These are phyloP conservation scores for Lagopus leucura DNA, from an alignment of 2,113 vertebrate genomes.

Conservation along the genomic window DNA sequence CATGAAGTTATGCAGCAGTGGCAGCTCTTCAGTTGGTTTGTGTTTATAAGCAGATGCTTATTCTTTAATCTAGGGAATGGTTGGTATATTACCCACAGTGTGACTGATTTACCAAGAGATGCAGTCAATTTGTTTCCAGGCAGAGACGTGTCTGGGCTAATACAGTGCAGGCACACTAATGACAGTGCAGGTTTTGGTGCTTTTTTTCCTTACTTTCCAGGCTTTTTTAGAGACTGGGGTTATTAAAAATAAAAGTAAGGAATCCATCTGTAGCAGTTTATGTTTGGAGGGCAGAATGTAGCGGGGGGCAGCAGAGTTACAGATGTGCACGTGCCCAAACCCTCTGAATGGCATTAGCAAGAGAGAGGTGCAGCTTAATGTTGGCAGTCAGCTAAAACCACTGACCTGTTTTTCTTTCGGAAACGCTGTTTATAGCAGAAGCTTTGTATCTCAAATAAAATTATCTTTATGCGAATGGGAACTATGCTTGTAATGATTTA, in stretches of 20 bases:
- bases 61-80: background rate
- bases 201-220: background rate
- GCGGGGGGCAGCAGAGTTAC: background rate
- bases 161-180: background rate
- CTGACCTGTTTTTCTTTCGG: background rate
- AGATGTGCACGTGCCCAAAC: background rate
- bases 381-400: background rate
- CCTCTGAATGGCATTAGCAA: background rate
- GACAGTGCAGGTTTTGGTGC: background rate
- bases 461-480: constrained; percentile 32
- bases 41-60: constrained; percentile 44
- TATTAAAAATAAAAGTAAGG: background rate
- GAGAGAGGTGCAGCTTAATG: background rate
- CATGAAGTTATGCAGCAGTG: background rate
- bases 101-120: constrained; percentile 44
- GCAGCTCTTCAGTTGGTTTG: constrained; percentile 36
- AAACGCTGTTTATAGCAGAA: constrained; percentile 16
- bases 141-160: constrained; percentile 28
- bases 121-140: constrained; percentile 39
- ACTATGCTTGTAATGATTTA: constrained; percentile 17
- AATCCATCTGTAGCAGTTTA: background rate
- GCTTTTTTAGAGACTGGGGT: background rate
- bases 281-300: background rate
- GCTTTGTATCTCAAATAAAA: constrained; percentile 53
- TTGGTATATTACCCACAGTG: background rate